Evolutionary conservation across 2,888 invertebrate genomes (phyloP).

Genomic region (Torymus texanus): DNA sequence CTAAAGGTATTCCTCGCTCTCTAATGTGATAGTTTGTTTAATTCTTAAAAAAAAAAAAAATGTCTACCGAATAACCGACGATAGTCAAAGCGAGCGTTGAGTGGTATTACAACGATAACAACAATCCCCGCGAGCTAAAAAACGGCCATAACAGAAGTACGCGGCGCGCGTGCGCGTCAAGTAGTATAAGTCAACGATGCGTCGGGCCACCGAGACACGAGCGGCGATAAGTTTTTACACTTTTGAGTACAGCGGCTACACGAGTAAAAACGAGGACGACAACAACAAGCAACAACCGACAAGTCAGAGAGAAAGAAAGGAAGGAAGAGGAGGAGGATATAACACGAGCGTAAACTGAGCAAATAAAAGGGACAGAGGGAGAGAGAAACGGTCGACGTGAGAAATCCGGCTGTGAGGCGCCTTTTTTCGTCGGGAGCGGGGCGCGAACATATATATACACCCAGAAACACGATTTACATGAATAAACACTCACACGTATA

Average conservation of each 20-base stretch:
- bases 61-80: not conserved
- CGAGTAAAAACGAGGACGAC: not conserved
- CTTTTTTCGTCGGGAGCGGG: slow-evolving; percentile 55
- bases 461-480: slow-evolving; percentile 1
- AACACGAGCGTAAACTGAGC: not conserved
- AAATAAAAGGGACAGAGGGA: slow-evolving; percentile 16
- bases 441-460: slow-evolving; percentile 43
- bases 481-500: not conserved
- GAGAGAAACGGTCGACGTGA: slow-evolving; percentile 56
- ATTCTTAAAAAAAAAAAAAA: too few species aligned
- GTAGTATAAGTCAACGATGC: slow-evolving; percentile 40
- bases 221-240: not conserved
- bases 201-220: slow-evolving; percentile 28
- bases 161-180: slow-evolving; percentile 25
- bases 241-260: not conserved
- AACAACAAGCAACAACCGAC: not conserved
- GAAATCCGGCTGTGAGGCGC: slow-evolving; percentile 65
- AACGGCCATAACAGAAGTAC: slow-evolving; percentile 42
- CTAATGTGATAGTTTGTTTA: too few species aligned
- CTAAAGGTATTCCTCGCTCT: too few species aligned
- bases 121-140: not conserved
- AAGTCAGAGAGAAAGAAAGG: slow-evolving; percentile 16
- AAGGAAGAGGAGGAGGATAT: not conserved
- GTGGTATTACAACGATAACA: not conserved
- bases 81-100: slow-evolving; percentile 5